These are phyloP conservation scores for Drosophila dunni DNA, from an alignment of 1,140 invertebrate genomes.

Conservation along the genomic window DNA sequence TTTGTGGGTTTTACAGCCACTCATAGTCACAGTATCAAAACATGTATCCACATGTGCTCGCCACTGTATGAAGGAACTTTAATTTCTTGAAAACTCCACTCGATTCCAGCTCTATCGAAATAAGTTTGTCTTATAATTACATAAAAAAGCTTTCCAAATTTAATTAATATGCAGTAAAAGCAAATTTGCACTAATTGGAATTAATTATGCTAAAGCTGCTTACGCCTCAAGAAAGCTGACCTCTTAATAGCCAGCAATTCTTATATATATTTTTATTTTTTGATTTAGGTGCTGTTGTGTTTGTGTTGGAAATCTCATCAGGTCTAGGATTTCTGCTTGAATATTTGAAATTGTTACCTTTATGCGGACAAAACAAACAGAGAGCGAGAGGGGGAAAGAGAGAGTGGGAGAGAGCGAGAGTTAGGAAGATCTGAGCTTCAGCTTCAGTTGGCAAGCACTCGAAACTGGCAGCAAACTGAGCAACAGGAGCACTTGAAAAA, in stretches of 20 bases:
- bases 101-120: too few species aligned
- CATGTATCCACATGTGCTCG: too few species aligned
- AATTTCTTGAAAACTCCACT: too few species aligned
- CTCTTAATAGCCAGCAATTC: neutral
- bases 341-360: constrained; percentile 39
- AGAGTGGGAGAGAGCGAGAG: too few species aligned
- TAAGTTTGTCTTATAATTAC: too few species aligned
- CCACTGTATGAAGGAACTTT: too few species aligned
- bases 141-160: too few species aligned
- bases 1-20: too few species aligned
- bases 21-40: too few species aligned
- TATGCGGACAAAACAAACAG: constrained; percentile 29
- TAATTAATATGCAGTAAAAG: neutral
- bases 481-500: constrained; percentile 15
- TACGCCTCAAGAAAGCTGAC: neutral
- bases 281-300: constrained; percentile 4
- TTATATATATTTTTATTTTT: neutral
- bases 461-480: constrained; percentile 45
- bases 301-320: constrained; percentile 26
- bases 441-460: constrained; percentile 29
- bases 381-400: neutral
- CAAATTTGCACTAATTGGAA: neutral
- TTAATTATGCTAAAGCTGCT: constrained; percentile 8
- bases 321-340: constrained; percentile 18
- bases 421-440: constrained; percentile 18